Evolutionary conservation across 2,888 invertebrate genomes (phyloP).

Genomic region (Xestia rhomboidea): DNA sequence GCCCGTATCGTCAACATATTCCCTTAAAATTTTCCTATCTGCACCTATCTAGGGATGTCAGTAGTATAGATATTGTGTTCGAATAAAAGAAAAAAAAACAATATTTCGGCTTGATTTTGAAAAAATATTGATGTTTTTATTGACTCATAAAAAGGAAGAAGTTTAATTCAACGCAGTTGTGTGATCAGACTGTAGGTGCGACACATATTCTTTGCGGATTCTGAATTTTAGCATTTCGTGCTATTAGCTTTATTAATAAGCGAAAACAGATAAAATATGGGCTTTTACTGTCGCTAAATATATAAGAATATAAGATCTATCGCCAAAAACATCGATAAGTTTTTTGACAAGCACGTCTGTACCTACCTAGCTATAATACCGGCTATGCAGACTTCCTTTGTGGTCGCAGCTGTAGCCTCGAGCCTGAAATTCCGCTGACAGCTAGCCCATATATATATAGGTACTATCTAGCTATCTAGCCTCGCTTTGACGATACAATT

Average conservation of each 20-base stretch:
- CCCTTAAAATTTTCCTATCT: background rate
- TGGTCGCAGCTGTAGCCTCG: slow-evolving; percentile 56
- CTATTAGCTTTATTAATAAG: background rate
- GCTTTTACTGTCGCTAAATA: background rate
- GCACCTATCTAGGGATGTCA: background rate
- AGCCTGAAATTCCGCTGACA: slow-evolving; percentile 57
- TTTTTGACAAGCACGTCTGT: background rate
- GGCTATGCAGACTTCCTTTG: slow-evolving; percentile 58
- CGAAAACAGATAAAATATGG: too few species aligned
- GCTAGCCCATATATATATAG: slow-evolving; percentile 42
- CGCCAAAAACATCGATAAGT: background rate
- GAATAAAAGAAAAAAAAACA: background rate
- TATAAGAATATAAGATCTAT: background rate
- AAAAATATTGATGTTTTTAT: background rate
- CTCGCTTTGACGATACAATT: slow-evolving; percentile 34
- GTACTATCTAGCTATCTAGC: slow-evolving; percentile 25
- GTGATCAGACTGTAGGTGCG: background rate
- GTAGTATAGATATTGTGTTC: background rate
- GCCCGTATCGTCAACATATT: slow-evolving; percentile 3
- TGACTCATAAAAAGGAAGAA: background rate
- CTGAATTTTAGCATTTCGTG: background rate
- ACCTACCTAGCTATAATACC: slow-evolving; percentile 15
- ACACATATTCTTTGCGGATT: background rate
- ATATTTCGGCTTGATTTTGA: background rate
- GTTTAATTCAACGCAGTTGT: background rate